phyloP scores from a whole-genome alignment of 2,113 vertebrate species.

The Solea solea region DNA sequence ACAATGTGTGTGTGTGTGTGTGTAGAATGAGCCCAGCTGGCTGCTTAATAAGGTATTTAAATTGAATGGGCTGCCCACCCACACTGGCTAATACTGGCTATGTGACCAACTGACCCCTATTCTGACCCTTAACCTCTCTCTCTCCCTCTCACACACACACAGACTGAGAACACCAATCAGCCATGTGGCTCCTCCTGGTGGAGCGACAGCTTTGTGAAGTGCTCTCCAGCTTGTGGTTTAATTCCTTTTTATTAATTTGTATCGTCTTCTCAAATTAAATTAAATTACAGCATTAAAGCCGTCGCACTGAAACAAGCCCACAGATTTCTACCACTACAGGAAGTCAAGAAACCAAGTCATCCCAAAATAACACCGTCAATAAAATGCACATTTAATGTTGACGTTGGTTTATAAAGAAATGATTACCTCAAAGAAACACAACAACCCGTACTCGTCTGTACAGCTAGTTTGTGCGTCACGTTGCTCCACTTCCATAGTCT shows the following conservation, averaged over 20 bases:
- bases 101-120: constrained; percentile 35
- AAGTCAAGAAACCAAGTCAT: too few species aligned
- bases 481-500: neutral
- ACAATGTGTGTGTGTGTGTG: constrained; percentile 19
- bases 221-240: neutral
- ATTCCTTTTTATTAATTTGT: neutral
- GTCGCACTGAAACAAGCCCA: too few species aligned
- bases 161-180: neutral
- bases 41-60: constrained; percentile 51
- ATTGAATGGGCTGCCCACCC: constrained; percentile 45
- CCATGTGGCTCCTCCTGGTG: neutral
- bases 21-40: constrained; percentile 29
- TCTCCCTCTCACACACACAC: neutral
- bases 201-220: neutral
- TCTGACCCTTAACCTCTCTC: constrained; percentile 23
- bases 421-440: too few species aligned
- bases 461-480: neutral
- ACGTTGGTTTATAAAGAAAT: too few species aligned
- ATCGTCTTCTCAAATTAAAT: neutral
- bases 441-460: neutral
- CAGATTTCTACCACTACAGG: too few species aligned
- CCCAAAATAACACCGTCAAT: too few species aligned
- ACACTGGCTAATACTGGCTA: constrained; percentile 30
- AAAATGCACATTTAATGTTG: too few species aligned
- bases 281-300: neutral